phyloP scores from a whole-genome alignment of 2,113 vertebrate genomes.

The Notarius quadriscutis region DNA sequence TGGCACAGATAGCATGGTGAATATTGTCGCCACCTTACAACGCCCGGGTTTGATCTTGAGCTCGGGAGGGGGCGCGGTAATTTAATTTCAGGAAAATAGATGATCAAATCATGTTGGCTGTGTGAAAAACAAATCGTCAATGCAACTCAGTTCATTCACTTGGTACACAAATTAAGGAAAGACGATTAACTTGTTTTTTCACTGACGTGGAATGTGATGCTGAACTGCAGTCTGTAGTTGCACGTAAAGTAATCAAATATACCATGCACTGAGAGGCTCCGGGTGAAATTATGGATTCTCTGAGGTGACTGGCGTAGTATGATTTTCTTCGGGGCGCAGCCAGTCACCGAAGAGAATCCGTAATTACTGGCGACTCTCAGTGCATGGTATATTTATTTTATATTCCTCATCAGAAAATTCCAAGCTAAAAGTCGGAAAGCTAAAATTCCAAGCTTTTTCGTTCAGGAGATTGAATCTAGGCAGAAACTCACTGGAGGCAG shows the following conservation, averaged over 20 bases:
- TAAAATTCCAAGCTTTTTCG: too few relatives aligned
- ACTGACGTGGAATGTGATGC: background rate
- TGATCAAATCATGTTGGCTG: background rate
- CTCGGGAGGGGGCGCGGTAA: background rate
- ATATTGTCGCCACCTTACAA: background rate
- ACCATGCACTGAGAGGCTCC: too few relatives aligned
- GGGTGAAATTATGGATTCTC: too few relatives aligned
- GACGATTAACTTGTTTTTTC: background rate
- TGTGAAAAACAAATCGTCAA: background rate
- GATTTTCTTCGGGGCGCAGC: too few relatives aligned
- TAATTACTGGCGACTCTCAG: too few relatives aligned
- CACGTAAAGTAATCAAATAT: background rate
- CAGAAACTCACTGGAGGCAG: too few relatives aligned
- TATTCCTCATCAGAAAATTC: too few relatives aligned
- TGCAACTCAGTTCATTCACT: background rate
- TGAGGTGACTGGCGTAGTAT: too few relatives aligned
- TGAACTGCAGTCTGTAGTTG: background rate
- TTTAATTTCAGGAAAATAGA: background rate
- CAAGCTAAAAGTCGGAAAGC: too few relatives aligned
- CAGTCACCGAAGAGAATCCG: too few relatives aligned
- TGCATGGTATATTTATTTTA: too few relatives aligned
- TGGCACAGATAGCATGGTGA: background rate
- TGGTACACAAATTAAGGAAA: background rate
- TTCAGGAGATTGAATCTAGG: too few relatives aligned
- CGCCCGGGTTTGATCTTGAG: background rate